Evolutionary conservation across 2,888 invertebrate genomes (phyloP).

Genomic region (Drosophila gaucha): DNA sequence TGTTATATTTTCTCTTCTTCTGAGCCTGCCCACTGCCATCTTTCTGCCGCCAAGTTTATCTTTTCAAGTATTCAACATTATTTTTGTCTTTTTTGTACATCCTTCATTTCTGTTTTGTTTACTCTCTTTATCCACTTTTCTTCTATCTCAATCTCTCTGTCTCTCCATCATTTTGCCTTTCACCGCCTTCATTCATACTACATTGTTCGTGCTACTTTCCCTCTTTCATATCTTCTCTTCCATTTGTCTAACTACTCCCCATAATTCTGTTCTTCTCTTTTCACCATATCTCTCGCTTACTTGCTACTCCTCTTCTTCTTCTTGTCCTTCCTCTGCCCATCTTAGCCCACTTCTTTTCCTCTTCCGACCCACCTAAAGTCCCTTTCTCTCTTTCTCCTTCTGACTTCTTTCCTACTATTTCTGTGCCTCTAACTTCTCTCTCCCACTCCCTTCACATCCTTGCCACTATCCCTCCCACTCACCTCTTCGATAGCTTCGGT

Average conservation of each 20-base stretch:
- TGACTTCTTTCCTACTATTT: neutral
- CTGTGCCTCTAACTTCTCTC: neutral
- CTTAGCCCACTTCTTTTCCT: no score
- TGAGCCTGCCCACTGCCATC: no score
- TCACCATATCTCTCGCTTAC: no score
- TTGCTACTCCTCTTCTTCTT: no score
- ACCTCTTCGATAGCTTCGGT: constrained; percentile 85
- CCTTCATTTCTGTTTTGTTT: neutral
- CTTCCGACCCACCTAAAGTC: no score
- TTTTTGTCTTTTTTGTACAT: neutral
- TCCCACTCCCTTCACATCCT: neutral
- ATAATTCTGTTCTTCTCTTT: no score
- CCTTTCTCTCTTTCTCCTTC: neutral
- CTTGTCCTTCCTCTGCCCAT: no score
- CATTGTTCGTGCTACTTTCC: no score
- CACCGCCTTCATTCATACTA: no score
- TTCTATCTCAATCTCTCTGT: neutral
- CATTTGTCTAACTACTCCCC: neutral
- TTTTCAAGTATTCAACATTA: no score
- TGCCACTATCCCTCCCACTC: constrained; percentile 23
- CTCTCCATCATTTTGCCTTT: neutral
- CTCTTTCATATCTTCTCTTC: neutral
- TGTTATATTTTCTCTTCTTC: no score
- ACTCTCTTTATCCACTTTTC: neutral
- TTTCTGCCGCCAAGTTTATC: neutral